Percentiles rank a stretch among this genome's conserved stretches.
These are phyloP conservation scores for Branchellion lobata DNA, from an alignment of 2,888 invertebrate genomes.

Conservation along the genomic window DNA sequence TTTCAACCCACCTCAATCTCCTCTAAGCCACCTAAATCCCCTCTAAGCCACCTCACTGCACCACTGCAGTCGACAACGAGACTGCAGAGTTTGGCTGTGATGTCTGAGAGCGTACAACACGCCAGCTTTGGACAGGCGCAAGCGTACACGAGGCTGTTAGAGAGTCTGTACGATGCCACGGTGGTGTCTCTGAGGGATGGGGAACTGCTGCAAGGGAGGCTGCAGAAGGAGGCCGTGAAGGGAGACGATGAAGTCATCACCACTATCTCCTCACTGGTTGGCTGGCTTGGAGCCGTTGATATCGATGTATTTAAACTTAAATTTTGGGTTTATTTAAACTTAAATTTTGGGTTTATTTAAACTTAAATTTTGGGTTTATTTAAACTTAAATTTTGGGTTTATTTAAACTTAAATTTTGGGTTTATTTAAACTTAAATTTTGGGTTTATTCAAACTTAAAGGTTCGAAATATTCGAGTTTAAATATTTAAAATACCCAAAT, in stretches of 20 bases:
- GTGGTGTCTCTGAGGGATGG: slow-evolving; percentile 73
- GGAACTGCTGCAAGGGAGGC: slow-evolving; percentile 69
- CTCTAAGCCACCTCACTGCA: background rate
- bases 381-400: no score
- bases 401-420: no score
- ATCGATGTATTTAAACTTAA: background rate
- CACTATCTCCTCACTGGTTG: background rate
- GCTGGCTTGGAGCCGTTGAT: background rate
- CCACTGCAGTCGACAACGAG: slow-evolving; percentile 70
- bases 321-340: no score
- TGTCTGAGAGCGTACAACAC: slow-evolving; percentile 70
- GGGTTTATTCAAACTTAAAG: no score
- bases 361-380: no score
- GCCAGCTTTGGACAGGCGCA: slow-evolving; percentile 71
- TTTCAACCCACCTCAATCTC: no score
- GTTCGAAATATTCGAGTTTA: no score
- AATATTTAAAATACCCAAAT: no score
- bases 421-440: no score
- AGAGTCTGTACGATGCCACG: slow-evolving; percentile 70
- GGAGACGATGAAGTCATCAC: background rate
- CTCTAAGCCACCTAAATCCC: no score
- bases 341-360: no score
- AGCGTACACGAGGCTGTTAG: slow-evolving; percentile 70
- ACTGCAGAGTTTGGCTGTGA: slow-evolving; percentile 74
- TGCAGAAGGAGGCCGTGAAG: slow-evolving; percentile 67